Evolutionary conservation across 2,113 vertebrate genomes (phyloP).

Genomic region (Morone chrysops): DNA sequence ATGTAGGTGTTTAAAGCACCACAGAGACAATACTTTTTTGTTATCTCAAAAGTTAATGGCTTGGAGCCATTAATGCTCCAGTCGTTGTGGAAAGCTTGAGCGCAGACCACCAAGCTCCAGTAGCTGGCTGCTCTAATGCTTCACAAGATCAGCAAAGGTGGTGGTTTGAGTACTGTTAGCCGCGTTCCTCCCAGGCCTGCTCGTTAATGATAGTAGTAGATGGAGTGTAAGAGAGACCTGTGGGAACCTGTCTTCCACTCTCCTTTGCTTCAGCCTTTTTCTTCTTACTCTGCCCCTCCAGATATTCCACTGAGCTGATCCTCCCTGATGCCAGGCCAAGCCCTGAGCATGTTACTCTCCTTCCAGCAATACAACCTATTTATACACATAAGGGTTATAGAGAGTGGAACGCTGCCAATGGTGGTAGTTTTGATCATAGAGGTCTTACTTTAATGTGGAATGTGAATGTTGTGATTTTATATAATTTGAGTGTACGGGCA

Average conservation of each 20-base stretch:
- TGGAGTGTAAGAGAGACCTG: conserved; percentile 60
- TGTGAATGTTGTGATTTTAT: neutral
- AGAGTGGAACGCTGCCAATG: conserved; percentile 42
- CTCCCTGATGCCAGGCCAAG: conserved; percentile 60
- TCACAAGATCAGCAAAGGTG: conserved; percentile 21
- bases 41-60: neutral
- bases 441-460: neutral
- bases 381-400: conserved; percentile 41
- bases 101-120: neutral
- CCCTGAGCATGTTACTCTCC: conserved; percentile 53
- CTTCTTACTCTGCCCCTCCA: conserved; percentile 48
- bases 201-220: conserved; percentile 37
- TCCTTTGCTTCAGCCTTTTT: conserved; percentile 40
- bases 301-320: conserved; percentile 64
- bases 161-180: neutral
- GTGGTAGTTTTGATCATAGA: neutral
- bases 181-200: conserved; percentile 24
- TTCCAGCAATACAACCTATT: conserved; percentile 47
- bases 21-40: neutral
- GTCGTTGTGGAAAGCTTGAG: neutral
- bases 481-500: neutral
- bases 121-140: neutral
- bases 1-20: neutral
- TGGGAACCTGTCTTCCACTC: conserved; percentile 65
- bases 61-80: conserved; percentile 7